Conservation (phyloP, 2,888 invertebrate species). For the Globia sparganii region DNA sequence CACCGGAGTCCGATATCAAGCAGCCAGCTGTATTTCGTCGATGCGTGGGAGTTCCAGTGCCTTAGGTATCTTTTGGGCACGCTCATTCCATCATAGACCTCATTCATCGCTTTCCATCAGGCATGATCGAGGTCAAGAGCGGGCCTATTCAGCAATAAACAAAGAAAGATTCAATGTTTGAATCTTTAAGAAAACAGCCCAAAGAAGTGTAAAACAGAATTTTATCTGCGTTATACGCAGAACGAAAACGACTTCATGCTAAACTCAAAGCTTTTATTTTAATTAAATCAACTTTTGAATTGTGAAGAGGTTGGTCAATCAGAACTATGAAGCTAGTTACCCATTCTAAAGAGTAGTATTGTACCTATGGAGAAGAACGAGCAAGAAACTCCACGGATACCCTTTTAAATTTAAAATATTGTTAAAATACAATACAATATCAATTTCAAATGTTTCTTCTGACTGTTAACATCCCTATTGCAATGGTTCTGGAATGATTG, state of each 20-base stretch:
- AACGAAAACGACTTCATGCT: not conserved
- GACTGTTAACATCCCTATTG: conserved; percentile 49
- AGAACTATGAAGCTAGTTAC: not conserved
- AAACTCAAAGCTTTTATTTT: not conserved
- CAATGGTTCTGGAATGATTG: conserved; percentile 64
- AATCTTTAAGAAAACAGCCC: not conserved
- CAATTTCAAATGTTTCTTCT: not conserved
- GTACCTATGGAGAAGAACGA: not conserved
- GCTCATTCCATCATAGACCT: no score
- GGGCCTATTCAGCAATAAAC: no score
- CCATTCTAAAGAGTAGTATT: not conserved
- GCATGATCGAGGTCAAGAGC: no score
- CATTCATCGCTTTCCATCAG: no score
- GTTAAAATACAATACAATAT: not conserved
- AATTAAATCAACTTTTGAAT: not conserved
- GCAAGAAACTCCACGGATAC: not conserved
- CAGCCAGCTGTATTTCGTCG: no score
- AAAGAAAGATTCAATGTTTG: not conserved
- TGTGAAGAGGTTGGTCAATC: not conserved
- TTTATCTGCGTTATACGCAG: no score
- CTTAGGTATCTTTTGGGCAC: no score
- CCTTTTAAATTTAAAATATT: not conserved
- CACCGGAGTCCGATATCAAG: no score
- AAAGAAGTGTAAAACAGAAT: not conserved
- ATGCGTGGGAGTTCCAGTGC: no score